Conservation (phyloP, 2,888 invertebrate genomes). For the Steinernema hermaphroditum region DNA sequence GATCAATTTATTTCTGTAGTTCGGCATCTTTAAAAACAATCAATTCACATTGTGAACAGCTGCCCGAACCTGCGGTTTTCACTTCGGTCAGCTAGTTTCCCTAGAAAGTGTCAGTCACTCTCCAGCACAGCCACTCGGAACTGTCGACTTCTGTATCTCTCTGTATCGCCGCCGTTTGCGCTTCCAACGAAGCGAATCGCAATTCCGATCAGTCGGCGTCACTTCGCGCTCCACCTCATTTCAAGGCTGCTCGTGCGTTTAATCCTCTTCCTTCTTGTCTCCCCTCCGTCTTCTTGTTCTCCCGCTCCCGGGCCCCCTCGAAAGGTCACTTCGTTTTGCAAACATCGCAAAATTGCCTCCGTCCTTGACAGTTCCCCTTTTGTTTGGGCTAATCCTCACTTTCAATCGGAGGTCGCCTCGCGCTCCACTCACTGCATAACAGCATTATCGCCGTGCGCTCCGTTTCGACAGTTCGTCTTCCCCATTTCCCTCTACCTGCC, state of each 20-base stretch:
- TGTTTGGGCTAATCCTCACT: slow-evolving; percentile 20
- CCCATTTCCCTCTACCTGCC: neutral
- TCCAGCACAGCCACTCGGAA: neutral
- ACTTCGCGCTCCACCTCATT: slow-evolving; percentile 29
- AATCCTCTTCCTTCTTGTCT: neutral
- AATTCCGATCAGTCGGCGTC: slow-evolving; percentile 2
- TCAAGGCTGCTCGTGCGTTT: slow-evolving; percentile 17
- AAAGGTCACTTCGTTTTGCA: slow-evolving; percentile 8
- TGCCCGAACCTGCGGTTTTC: too few relatives aligned
- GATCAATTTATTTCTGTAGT: too few relatives aligned
- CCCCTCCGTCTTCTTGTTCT: neutral
- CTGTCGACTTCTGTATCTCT: slow-evolving; percentile 10
- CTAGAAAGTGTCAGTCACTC: too few relatives aligned
- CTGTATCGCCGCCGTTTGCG: slow-evolving; percentile 17
- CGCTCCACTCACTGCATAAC: neutral
- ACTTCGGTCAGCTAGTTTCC: too few relatives aligned
- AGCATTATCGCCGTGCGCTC: slow-evolving; percentile 5
- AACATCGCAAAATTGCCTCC: neutral
- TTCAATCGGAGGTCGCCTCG: too few relatives aligned
- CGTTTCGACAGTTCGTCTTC: slow-evolving; percentile 8
- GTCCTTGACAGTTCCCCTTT: slow-evolving; percentile 17
- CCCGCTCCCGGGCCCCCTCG: neutral
- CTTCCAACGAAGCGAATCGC: neutral
- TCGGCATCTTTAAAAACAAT: too few relatives aligned
- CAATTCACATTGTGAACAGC: too few relatives aligned